phyloP scores from a whole-genome alignment of 1,140 invertebrate species.

The Dendrolimus kikuchii region DNA sequence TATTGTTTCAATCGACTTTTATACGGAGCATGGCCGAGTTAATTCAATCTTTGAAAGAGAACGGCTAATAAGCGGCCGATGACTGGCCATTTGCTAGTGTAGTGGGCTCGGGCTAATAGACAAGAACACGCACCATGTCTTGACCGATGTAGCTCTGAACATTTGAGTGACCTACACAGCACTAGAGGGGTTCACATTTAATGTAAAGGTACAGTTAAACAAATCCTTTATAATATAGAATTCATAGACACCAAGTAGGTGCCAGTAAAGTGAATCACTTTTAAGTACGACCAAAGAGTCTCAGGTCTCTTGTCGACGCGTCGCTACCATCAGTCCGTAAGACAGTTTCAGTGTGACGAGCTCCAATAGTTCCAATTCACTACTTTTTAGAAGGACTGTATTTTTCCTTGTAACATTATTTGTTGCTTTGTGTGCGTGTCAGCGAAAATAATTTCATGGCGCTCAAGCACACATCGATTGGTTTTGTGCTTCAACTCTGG shows the following conservation, averaged over 20 bases:
- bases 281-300: too few species aligned
- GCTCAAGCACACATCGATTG: too few species aligned
- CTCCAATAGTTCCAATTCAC: too few species aligned
- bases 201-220: conserved; percentile 7
- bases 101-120: conserved; percentile 16
- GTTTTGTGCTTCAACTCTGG: too few species aligned
- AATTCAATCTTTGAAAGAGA: conserved; percentile 48
- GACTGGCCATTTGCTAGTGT: conserved; percentile 38
- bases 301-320: too few species aligned
- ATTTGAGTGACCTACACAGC: conserved; percentile 7
- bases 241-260: background rate
- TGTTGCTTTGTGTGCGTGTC: too few species aligned
- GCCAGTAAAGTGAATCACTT: too few species aligned
- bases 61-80: conserved; percentile 44
- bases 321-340: too few species aligned
- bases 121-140: conserved; percentile 18
- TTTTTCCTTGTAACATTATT: too few species aligned
- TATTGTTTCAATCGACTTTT: conserved; percentile 45
- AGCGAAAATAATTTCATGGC: too few species aligned
- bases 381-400: too few species aligned
- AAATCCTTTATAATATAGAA: background rate
- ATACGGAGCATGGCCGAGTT: conserved; percentile 30
- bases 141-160: conserved; percentile 11
- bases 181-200: conserved; percentile 22
- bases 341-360: too few species aligned